Evolutionary conservation across 2,113 vertebrate species (phyloP).

Genomic region (Glaucomys volans): DNA sequence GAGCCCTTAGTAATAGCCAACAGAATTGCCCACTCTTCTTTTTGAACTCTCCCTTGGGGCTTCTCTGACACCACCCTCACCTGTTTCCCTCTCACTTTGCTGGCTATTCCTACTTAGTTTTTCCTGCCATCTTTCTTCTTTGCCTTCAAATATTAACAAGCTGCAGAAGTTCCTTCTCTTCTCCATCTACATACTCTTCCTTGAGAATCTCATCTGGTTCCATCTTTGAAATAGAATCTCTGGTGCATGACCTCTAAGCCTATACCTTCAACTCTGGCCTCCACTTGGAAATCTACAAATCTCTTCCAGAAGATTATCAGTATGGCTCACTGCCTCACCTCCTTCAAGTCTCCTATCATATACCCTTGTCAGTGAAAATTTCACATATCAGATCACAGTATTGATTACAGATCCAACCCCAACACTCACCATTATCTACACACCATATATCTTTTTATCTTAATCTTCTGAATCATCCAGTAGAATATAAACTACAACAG

Average conservation of each 20-base stretch:
- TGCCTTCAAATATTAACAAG: not conserved
- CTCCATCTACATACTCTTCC: not conserved
- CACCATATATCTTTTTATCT: not conserved
- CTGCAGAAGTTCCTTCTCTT: not conserved
- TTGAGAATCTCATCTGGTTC: not conserved
- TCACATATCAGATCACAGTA: not conserved
- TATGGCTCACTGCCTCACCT: not conserved
- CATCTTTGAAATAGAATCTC: not conserved
- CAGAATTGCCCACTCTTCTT: not conserved
- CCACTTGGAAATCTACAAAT: not conserved
- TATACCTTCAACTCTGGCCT: not conserved
- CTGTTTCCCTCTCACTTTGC: not conserved
- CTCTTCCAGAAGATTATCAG: no score
- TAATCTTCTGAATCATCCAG: not conserved
- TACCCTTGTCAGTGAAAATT: not conserved
- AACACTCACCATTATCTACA: not conserved
- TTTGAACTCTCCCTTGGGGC: not conserved
- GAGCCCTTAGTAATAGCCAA: not conserved
- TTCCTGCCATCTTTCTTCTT: not conserved
- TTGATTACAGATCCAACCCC: not conserved
- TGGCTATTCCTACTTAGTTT: not conserved
- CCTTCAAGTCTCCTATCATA: not conserved
- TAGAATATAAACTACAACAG: constrained; percentile 17
- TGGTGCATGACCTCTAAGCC: not conserved
- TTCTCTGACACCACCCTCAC: not conserved